Evolutionary conservation across 2,888 invertebrate genomes (phyloP), one percentile per base, ranked within the genome.

Genomic region (Euproctis similis): DNA sequence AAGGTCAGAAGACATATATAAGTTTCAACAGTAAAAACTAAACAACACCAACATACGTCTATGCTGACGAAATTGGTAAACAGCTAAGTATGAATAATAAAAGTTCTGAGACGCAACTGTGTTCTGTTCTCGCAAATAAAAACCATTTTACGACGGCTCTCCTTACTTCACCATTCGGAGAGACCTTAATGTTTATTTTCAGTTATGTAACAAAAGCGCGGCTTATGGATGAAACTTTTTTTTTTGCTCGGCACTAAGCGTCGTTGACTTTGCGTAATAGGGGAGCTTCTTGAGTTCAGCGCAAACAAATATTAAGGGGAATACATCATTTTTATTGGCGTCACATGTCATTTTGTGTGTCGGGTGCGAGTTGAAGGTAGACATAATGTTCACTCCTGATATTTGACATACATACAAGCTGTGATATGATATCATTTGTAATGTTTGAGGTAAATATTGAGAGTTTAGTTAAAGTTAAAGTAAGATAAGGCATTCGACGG

Each of bases 321-420:
- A 52, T 53, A 49, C 45, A 54, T 59, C 50, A 54, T 45, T 54
- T 59, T 57, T 59, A 56, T 54, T 40, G 46, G 34, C 42, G 35
- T 42, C 45, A 45, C 46, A 44, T 53, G 31, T 30, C 23, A 35
- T 28, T 24, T 26, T 33, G 16, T 34, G 30, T 6, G 21, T n/a
- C 20, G 21, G 3, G 6, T 10, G 18, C n/a, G n/a, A n/a, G n/a
- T n/a, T n/a, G n/a, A n/a, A 18, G 10, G 17, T 6, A 24, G 18
- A 28, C 12, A 30, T 28, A n/a, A 26, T 32, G 31, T 22, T 39
- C 21, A 28, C 24, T 21, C 12, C 30, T 26, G 23, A 27, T 8
- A 27, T 41, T 30, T 24, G 30, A 42, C 29, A 22, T 20, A 10
- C 22, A n/a, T n/a, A n/a, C n/a, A n/a, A n/a, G n/a, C 13, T 28